These are phyloP conservation scores for Tachyglossus aculeatus DNA, from an alignment of 2,797 vertebrate species.

Conservation along the genomic window DNA sequence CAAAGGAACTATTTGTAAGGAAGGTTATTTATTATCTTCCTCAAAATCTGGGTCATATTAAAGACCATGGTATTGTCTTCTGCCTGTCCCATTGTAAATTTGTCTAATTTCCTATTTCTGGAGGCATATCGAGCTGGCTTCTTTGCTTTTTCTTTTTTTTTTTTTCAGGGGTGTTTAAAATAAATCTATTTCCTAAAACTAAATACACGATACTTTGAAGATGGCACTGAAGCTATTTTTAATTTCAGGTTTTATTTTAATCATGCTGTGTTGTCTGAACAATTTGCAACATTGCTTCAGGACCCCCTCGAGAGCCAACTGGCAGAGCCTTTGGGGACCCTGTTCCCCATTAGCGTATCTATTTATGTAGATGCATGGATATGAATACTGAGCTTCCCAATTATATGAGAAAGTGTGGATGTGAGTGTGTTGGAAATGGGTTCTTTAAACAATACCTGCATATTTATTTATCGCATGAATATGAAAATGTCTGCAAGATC, in stretches of 20 bases:
- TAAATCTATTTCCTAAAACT: constrained; percentile 51
- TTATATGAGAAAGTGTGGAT: constrained; percentile 19
- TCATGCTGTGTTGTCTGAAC: constrained; percentile 30
- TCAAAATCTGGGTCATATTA: constrained; percentile 13
- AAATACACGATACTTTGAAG: constrained; percentile 65
- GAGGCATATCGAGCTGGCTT: not conserved
- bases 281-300: constrained; percentile 44
- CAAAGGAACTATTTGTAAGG: constrained; percentile 27
- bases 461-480: constrained; percentile 29
- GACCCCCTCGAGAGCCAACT: constrained; percentile 18
- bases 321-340: not conserved
- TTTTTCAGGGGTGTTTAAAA: constrained; percentile 55
- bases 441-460: constrained; percentile 30
- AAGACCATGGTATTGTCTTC: constrained; percentile 20
- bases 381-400: not conserved
- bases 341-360: too few species aligned
- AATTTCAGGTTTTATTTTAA: constrained; percentile 52
- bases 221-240: constrained; percentile 67
- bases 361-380: not conserved
- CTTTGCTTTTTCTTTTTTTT: constrained; percentile 41
- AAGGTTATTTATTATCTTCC: constrained; percentile 34
- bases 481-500: constrained; percentile 32
- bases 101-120: constrained; percentile 47
- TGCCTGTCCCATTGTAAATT: constrained; percentile 32
- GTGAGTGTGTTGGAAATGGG: not conserved